Evolutionary conservation across 2,797 vertebrate species (phyloP).

Genomic region (Enteromius anoplus): DNA sequence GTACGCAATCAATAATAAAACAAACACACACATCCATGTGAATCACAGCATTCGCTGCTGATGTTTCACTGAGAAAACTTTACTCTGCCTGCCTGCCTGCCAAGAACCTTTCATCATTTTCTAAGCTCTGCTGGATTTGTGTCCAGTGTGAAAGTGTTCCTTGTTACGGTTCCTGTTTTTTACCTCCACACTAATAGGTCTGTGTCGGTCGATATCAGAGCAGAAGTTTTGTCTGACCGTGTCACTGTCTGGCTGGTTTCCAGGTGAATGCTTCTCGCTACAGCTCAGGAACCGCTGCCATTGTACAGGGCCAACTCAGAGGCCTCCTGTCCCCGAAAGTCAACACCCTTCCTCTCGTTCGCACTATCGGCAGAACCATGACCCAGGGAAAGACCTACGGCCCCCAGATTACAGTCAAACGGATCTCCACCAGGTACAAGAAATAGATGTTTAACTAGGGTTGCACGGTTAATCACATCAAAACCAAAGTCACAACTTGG

Average conservation of each 20-base stretch:
- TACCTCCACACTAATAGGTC: constrained; percentile 6
- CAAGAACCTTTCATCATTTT: constrained; percentile 14
- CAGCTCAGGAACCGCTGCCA: constrained; percentile 77
- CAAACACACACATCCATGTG: neutral
- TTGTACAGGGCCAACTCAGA: constrained; percentile 80
- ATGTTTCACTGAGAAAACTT: neutral
- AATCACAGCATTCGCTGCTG: neutral
- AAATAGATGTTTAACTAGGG: neutral
- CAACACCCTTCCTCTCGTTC: constrained; percentile 81
- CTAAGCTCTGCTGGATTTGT: constrained; percentile 18
- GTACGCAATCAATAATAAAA: constrained; percentile 58
- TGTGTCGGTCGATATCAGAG: constrained; percentile 11
- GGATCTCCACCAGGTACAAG: constrained; percentile 78
- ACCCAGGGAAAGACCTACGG: constrained; percentile 85
- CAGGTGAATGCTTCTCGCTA: constrained; percentile 79
- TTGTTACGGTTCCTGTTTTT: constrained; percentile 10
- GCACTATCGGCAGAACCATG: constrained; percentile 83
- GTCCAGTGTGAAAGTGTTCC: constrained; percentile 11
- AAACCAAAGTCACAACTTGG: neutral
- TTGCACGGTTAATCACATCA: neutral
- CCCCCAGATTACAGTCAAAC: constrained; percentile 83
- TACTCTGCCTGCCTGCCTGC: neutral
- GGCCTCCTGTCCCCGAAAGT: constrained; percentile 84
- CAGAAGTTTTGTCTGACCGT: constrained; percentile 13
- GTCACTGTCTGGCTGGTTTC: neutral